Percentiles rank a stretch among this genome's conserved stretches.
Evolutionary conservation across 1,140 invertebrate genomes (phyloP).

Genomic region (Pseudomyrmex gracilis): DNA sequence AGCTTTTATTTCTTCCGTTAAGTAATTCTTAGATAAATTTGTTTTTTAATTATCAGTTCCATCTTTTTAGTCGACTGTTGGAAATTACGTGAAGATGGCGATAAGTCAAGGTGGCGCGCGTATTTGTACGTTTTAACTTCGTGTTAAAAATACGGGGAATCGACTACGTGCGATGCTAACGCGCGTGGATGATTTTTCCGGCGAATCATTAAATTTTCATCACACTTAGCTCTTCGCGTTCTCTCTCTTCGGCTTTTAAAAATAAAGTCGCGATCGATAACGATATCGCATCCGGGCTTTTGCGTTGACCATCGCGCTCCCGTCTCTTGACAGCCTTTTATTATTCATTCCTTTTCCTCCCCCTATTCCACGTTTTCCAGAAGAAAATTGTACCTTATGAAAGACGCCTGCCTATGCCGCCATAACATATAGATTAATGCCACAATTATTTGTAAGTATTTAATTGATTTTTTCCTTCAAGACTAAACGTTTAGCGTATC

Average conservation of each 20-base stretch:
- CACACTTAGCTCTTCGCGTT: not conserved
- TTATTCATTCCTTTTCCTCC: no score
- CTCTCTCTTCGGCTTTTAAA: not conserved
- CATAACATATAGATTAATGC: conserved; percentile 60
- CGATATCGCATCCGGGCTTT: conserved; percentile 9
- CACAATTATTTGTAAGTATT: conserved; percentile 33
- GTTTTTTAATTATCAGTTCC: not conserved
- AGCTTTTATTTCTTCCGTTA: not conserved
- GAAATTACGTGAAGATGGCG: not conserved
- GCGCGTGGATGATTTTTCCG: not conserved
- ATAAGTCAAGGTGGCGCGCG: not conserved
- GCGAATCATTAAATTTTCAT: not conserved
- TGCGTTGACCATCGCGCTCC: conserved; percentile 52
- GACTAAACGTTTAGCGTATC: conserved; percentile 59
- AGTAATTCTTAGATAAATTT: no score
- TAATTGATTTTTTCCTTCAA: conserved; percentile 46
- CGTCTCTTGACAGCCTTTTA: not conserved
- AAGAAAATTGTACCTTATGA: conserved; percentile 47
- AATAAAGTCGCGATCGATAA: conserved; percentile 9
- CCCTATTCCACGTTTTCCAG: not conserved
- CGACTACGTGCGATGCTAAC: not conserved
- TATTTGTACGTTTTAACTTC: not conserved
- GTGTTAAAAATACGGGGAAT: not conserved
- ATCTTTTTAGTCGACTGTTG: not conserved
- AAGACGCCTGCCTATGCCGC: conserved; percentile 59